Evolutionary conservation across 2,888 invertebrate species (phyloP), one percentile per base, ranked within the genome.

Genomic region (Apocheima hispidaria): DNA sequence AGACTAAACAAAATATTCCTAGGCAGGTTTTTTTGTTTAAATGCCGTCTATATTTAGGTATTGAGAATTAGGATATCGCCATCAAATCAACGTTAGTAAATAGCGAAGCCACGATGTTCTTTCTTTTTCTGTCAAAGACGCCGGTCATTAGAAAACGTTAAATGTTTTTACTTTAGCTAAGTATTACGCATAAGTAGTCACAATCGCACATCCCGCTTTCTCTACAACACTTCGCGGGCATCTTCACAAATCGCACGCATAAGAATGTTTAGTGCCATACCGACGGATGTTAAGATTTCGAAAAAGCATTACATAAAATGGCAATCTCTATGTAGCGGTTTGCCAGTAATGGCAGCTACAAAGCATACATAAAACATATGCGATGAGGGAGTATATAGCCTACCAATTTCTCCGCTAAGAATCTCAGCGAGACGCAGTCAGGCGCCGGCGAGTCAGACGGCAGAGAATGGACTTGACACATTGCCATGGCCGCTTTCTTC

Each of bases 371-470:
- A 86, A 86, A 86, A 87, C 84, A 89, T 87, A 77, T 78, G 77
- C 73, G 62, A 65, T 54, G 53, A 54, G 43, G 35, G 71, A 71
- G 77, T 73, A 71, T 71, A 71, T 77, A 72, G 78, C 77, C 79
- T 74, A 72, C 78, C 78, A 87, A 87, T 91, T 91, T 91, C 91
- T 84, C 89, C 81, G 55, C 69, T 75, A 83, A 87, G 83, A 87
- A 86, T 87, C 84, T 86, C 76, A 77, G 61, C 72, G 71, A 73
- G 70, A 76, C 72, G 79, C 77, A 81, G 77, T 81, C 74, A 71
- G n/a, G n/a, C n/a, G n/a, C 79, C 72, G 65, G 66, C 21, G 76
- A 71, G 69, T 62, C 61, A 10, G 63, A 53, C 58, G 49, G 30
- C 55, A 66, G 64, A 70, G 55, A 44, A 33, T 20, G 18, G 44